Base-by-base conservation (phyloP, 2,888 invertebrate genomes). In the Osmoderma eremita region DNA sequence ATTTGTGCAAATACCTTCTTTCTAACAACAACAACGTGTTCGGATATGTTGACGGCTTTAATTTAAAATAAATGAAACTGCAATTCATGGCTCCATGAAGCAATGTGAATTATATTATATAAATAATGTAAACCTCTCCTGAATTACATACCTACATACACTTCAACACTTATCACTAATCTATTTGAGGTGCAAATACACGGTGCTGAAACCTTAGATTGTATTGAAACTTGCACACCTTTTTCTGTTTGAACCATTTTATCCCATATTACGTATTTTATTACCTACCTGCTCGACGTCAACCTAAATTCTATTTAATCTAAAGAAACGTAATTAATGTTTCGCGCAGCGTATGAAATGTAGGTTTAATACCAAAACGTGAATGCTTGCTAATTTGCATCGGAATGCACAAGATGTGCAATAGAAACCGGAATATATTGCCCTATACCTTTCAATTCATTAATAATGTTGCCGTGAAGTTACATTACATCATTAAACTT, bases 361-460 rank as follows among this genome's bases (percentile, higher is more conserved):
- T 58, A 45, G 58, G 45, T n/a, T 58, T 36, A 61, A 36, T 45
- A 61, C 45, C 45, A 61, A 61, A 45, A 61, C 58, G 45, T 61
- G 30, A 61, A 61, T 45, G 42, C 24, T 24, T 36, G 53, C 38
- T 12, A 39, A 61, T 61, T 61, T 30, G 17, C 45, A 58, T 45
- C 45, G 30, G 15, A 30, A 45, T 15, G 18, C 36, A 45, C 30
- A 0, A 2, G 1, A 30, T 58, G 4, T 17, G 13, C 13, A 39
- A 36, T 36, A 36, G 36, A 50, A 50, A 3, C 2, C 15, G 30
- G 5, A n/a, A 24, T 13, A 30, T 24, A 15, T 53, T 53, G 38
- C 53, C 17, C 12, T 18, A 17, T 18, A 17, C 42, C n/a, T 13
- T 42, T 8, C n/a, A 42, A 24, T 24, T 24, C 24, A 50, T 50